These are phyloP conservation scores for Gnathonemus echidnorhynchus DNA, from an alignment of 2,113 vertebrate species.

Conservation along the genomic window DNA sequence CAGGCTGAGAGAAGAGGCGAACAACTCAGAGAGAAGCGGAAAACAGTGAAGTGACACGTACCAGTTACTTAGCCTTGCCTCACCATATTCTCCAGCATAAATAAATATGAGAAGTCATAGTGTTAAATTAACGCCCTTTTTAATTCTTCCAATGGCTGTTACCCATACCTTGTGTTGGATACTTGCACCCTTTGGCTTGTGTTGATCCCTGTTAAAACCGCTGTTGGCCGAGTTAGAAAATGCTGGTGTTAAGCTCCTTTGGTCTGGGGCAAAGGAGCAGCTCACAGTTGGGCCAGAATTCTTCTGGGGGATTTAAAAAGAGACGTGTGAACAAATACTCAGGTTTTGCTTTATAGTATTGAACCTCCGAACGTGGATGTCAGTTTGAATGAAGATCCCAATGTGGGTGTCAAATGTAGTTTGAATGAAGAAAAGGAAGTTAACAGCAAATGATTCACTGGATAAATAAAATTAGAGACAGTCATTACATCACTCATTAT, in stretches of 20 bases:
- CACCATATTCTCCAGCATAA: constrained; percentile 17
- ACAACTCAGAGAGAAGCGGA: constrained; percentile 34
- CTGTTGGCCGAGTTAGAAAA: constrained; percentile 55
- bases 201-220: constrained; percentile 39
- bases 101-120: constrained; percentile 21
- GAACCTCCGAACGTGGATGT: background rate
- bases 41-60: constrained; percentile 32
- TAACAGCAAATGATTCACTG: background rate
- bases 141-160: background rate
- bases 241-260: constrained; percentile 52
- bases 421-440: background rate
- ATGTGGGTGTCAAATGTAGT: background rate
- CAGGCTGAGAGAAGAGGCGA: constrained; percentile 28
- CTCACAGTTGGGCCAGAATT: constrained; percentile 44
- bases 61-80: background rate
- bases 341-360: background rate
- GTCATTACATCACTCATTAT: background rate
- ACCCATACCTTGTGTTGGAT: constrained; percentile 62
- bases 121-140: background rate
- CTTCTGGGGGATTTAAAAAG: constrained; percentile 58
- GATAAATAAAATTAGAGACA: background rate
- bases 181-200: constrained; percentile 54
- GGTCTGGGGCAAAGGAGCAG: constrained; percentile 57
- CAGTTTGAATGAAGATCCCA: background rate
- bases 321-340: background rate